A percentile compares a stretch with the other conserved stretches of the same genome.
These are phyloP conservation scores for Strigamia transsilvanica DNA, from an alignment of 2,888 invertebrate species.

Conservation along the genomic window DNA sequence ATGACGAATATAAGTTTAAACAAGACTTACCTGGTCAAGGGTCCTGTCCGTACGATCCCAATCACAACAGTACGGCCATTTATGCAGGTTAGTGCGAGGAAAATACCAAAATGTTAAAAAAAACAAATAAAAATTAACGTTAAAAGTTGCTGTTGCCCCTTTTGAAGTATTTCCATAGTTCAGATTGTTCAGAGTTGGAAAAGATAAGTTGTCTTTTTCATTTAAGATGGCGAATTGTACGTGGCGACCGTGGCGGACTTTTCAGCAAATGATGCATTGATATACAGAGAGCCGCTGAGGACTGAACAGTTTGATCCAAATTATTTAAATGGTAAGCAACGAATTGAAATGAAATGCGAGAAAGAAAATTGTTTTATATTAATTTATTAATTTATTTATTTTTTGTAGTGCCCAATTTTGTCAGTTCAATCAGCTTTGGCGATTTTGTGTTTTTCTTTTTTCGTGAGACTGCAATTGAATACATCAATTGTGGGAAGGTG, in stretches of 20 bases:
- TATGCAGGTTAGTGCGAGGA: no score
- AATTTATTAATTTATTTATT: no score
- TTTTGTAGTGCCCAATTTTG: slow-evolving; percentile 84
- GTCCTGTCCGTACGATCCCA: slow-evolving; percentile 91
- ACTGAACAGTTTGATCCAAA: slow-evolving; percentile 93
- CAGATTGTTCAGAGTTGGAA: no score
- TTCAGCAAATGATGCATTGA: slow-evolving; percentile 91
- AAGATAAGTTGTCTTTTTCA: no score
- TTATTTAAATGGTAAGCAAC: slow-evolving; percentile 89
- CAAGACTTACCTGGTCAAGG: slow-evolving; percentile 83
- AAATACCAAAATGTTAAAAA: no score
- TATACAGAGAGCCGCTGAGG: slow-evolving; percentile 87
- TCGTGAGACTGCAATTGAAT: slow-evolving; percentile 90
- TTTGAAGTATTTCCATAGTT: no score
- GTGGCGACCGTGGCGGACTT: slow-evolving; percentile 95
- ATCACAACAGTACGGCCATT: slow-evolving; percentile 93
- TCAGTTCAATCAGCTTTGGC: slow-evolving; percentile 84
- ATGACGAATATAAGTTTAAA: slow-evolving; percentile 55
- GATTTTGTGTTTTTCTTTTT: slow-evolving; percentile 92
- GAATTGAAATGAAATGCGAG: no score
- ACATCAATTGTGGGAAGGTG: slow-evolving; percentile 88
- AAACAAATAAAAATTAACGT: no score
- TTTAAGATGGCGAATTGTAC: slow-evolving; percentile 88
- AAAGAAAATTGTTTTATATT: no score
- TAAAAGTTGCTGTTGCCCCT: no score